Evolutionary conservation across 2,797 vertebrate genomes (phyloP).

Genomic region (Onychomys arenicola): DNA sequence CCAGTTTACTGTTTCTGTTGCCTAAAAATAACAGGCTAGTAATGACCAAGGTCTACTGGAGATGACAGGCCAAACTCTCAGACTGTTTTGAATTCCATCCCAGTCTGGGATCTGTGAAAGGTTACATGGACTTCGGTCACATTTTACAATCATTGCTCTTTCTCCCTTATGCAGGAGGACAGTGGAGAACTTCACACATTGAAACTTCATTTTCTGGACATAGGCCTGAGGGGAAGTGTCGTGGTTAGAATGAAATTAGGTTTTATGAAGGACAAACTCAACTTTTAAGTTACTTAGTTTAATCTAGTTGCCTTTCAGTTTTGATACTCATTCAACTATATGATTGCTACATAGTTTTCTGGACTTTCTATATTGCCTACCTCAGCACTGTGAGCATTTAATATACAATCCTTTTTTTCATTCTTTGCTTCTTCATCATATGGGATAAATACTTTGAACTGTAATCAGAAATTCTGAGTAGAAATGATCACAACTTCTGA

Average conservation of each 20-base stretch:
- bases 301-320: constrained; percentile 3
- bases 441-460: constrained; percentile 28
- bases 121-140: background rate
- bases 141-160: constrained; percentile 13
- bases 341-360: background rate
- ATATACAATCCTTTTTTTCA: constrained; percentile 8
- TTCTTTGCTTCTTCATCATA: constrained; percentile 29
- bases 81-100: constrained; percentile 15
- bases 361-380: background rate
- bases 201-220: background rate
- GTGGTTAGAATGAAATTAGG: constrained; percentile 4
- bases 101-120: background rate
- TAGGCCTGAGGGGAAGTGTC: background rate
- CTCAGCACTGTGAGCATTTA: constrained; percentile 3
- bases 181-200: background rate
- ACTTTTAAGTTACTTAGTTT: constrained; percentile 1
- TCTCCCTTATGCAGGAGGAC: background rate
- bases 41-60: background rate
- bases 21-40: background rate
- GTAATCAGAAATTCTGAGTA: constrained; percentile 56
- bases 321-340: constrained; percentile 5
- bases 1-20: background rate
- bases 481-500: constrained; percentile 1
- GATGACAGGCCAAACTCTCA: background rate
- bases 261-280: background rate